Evolutionary conservation across 2,113 vertebrate genomes (phyloP), one percentile per base, ranked within the genome.

Genomic region (Monopterus albus): DNA sequence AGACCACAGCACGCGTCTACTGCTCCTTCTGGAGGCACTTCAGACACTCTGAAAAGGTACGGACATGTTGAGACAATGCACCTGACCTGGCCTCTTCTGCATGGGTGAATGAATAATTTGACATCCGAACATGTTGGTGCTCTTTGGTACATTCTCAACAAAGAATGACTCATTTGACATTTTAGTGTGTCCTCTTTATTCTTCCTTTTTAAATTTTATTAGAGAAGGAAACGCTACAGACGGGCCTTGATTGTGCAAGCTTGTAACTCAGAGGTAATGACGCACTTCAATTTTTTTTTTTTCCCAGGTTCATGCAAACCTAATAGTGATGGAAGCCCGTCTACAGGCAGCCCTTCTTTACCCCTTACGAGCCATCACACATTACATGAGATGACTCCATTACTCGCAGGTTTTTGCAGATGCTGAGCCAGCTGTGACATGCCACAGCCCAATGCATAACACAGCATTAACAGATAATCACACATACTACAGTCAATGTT

Each of bases 1-100:
- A 96, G 89, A 96, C 96, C 0, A 96, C 95, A 0, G 87, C 88
- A 6, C 86, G 90, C 63, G 89, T 94, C 79, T 98, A 98, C 85
- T 87, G 88, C 0, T 82, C 88, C 61, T 99, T 97, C 91, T 99
- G 97, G 97, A 97, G 92, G 72, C 95, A 96, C 75, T 98, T 99
- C 88, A 94, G 92, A 36, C 96, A 97, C 90, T 99, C 97, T 0
- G 97, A 99, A 87, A 99, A 99, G 97, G 97, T 99, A 67, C 1
- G 17, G 14, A 13, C 14, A 3, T 36, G 78, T 61, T 61, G 46
- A 70, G 62, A 60, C n/a, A 17, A n/a, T 3, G 4, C 60, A 56
- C 38, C 40, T 33, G 64, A 42, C 45, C 52, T 13, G 14, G 15
- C 60, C n/a, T 46, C 71, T 49, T 31, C 18, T 33, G 49, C 62